Conservation (phyloP, 64 coral and sea anemone genomes). For the Exaiptasia diaphana region DNA sequence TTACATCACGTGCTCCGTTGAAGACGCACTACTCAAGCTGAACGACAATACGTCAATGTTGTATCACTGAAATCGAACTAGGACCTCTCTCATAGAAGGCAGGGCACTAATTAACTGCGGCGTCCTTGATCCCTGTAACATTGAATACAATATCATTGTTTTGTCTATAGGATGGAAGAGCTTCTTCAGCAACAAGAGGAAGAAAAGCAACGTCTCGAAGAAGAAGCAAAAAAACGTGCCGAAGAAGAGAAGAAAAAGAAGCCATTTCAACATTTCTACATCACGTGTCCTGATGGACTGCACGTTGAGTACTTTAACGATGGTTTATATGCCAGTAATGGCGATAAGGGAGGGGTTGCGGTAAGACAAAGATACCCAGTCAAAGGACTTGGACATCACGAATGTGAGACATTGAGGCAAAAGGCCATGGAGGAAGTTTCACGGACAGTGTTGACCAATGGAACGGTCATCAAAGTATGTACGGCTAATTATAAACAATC, state of each 20-base stretch:
- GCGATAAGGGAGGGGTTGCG: conserved; percentile 60
- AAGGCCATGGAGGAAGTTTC: conserved; percentile 67
- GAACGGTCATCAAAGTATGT: conserved; percentile 84
- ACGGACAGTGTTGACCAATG: conserved; percentile 71
- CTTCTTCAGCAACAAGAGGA: conserved; percentile 56
- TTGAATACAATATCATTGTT: too few relatives aligned
- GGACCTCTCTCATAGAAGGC: too few relatives aligned
- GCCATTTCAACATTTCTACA: conserved; percentile 79
- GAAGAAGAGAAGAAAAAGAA: conserved; percentile 64
- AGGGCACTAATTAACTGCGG: too few relatives aligned
- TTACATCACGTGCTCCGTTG: too few relatives aligned
- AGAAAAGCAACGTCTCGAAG: conserved; percentile 36
- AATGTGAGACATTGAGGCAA: conserved; percentile 21
- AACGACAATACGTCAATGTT: too few relatives aligned
- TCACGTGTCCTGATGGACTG: conserved; percentile 86
- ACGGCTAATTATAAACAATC: neutral
- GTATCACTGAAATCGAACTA: too few relatives aligned
- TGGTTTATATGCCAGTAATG: conserved; percentile 52
- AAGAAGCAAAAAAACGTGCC: conserved; percentile 33
- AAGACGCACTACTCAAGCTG: too few relatives aligned
- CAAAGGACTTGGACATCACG: conserved; percentile 36
- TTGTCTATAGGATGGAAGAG: conserved; percentile 56
- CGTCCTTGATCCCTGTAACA: too few relatives aligned
- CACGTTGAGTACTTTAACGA: conserved; percentile 84
- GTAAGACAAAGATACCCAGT: conserved; percentile 86